Conservation (phyloP, 2,113 vertebrate species). For the Engraulis encrasicolus region DNA sequence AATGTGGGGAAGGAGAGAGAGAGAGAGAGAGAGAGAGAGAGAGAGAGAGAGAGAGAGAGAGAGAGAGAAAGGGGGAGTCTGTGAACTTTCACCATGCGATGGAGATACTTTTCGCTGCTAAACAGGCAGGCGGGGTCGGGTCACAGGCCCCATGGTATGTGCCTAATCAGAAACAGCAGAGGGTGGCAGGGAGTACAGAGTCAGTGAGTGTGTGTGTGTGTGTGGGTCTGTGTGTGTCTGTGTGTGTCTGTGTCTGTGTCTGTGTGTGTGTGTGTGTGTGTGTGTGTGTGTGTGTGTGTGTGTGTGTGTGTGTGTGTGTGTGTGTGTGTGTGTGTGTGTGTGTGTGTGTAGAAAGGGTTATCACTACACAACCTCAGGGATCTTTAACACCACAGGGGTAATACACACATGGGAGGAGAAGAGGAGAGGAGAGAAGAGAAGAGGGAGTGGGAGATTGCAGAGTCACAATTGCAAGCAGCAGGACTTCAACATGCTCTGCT, state of each 20-base stretch:
- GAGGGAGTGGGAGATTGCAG: neutral
- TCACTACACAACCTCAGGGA: neutral
- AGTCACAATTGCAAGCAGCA: too few relatives aligned
- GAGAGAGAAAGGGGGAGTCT: neutral
- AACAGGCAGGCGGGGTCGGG: conserved; percentile 5
- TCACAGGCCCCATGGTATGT: neutral
- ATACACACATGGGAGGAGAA: neutral
- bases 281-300: too few relatives aligned
- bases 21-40: neutral
- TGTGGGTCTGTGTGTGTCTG: too few relatives aligned
- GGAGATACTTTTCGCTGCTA: neutral
- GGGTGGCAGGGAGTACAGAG: neutral
- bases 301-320: too few relatives aligned
- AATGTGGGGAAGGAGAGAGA: neutral
- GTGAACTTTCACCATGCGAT: neutral
- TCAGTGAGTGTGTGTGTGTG: too few relatives aligned
- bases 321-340: too few relatives aligned
- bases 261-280: too few relatives aligned
- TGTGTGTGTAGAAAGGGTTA: neutral
- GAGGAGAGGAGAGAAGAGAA: too few relatives aligned
- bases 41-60: neutral
- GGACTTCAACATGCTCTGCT: neutral
- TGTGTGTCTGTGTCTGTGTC: too few relatives aligned
- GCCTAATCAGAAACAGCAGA: conserved; percentile 8
- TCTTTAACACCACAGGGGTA: neutral